Evolutionary conservation across 2,888 invertebrate species (phyloP).

Genomic region (Shargacucullia verbasci): DNA sequence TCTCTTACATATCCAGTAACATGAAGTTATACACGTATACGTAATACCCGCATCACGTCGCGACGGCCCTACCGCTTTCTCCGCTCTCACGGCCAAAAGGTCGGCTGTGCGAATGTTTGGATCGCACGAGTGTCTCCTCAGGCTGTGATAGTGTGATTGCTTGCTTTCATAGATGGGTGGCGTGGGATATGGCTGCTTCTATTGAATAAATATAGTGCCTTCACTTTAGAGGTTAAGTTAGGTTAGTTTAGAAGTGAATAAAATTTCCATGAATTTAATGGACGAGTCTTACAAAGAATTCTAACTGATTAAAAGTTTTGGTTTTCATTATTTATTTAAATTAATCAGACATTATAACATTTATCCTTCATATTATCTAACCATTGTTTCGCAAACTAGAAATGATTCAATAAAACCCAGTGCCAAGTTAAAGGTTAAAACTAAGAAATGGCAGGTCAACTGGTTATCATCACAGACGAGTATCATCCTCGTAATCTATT

Average conservation of each 20-base stretch:
- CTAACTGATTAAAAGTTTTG: too few relatives aligned
- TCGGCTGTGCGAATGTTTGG: conserved; percentile 49
- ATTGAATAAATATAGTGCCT: too few relatives aligned
- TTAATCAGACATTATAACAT: too few relatives aligned
- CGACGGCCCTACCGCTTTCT: conserved; percentile 49
- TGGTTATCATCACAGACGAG: conserved; percentile 22
- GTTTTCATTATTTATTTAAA: too few relatives aligned
- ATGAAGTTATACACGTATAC: conserved; percentile 22
- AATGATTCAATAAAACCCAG: not conserved
- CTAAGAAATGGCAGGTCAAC: conserved; percentile 7
- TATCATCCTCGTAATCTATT: conserved; percentile 18
- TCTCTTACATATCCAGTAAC: too few relatives aligned
- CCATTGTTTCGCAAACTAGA: too few relatives aligned
- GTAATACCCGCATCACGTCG: conserved; percentile 31
- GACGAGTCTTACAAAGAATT: too few relatives aligned
- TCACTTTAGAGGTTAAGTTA: too few relatives aligned
- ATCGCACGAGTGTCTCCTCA: conserved; percentile 21
- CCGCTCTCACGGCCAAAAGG: conserved; percentile 57
- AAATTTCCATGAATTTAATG: too few relatives aligned
- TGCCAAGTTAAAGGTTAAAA: conserved; percentile 2
- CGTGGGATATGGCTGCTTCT: not conserved
- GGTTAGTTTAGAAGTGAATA: not conserved
- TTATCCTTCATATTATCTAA: too few relatives aligned
- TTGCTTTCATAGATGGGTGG: conserved; percentile 17
- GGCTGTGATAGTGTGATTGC: conserved; percentile 10